These are phyloP conservation scores for Drosophila varians DNA, from an alignment of 1,140 invertebrate genomes.

Conservation along the genomic window DNA sequence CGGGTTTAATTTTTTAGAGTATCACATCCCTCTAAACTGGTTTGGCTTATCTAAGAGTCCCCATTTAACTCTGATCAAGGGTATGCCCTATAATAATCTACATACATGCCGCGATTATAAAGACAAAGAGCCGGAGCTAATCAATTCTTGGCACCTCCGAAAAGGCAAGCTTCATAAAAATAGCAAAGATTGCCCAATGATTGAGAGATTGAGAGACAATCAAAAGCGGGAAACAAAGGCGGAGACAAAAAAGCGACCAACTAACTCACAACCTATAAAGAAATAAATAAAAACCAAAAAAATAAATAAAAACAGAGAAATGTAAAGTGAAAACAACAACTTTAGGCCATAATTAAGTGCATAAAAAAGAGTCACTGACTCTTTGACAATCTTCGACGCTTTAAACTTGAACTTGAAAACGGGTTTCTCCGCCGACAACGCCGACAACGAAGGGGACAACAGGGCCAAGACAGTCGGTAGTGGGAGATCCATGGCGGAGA, in stretches of 20 bases:
- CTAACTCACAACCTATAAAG: conserved; percentile 37
- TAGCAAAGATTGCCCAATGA: conserved; percentile 50
- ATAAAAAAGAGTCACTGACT: conserved; percentile 79
- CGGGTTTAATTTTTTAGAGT: background rate
- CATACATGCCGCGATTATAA: conserved; percentile 14
- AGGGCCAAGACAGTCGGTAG: conserved; percentile 18
- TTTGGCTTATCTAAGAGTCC: background rate
- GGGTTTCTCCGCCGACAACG: conserved; percentile 63
- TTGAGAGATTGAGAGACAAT: conserved; percentile 29
- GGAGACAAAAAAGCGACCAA: conserved; percentile 22
- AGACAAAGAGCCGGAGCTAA: conserved; percentile 34
- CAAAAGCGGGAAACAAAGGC: conserved; percentile 47
- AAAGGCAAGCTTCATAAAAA: conserved; percentile 25
- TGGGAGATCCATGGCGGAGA: conserved; percentile 22
- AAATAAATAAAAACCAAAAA: background rate
- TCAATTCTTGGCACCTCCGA: conserved; percentile 43
- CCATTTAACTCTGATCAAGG: background rate
- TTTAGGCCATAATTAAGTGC: conserved; percentile 29
- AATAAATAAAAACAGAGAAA: conserved; percentile 35
- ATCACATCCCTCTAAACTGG: background rate
- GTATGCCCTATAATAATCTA: conserved; percentile 17
- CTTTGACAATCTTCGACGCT: conserved; percentile 54
- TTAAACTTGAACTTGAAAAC: conserved; percentile 83
- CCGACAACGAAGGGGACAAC: conserved; percentile 12
- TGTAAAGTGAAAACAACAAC: conserved; percentile 21